Evolutionary conservation across 2,113 vertebrate genomes (phyloP).

Genomic region (Panthera leo): DNA sequence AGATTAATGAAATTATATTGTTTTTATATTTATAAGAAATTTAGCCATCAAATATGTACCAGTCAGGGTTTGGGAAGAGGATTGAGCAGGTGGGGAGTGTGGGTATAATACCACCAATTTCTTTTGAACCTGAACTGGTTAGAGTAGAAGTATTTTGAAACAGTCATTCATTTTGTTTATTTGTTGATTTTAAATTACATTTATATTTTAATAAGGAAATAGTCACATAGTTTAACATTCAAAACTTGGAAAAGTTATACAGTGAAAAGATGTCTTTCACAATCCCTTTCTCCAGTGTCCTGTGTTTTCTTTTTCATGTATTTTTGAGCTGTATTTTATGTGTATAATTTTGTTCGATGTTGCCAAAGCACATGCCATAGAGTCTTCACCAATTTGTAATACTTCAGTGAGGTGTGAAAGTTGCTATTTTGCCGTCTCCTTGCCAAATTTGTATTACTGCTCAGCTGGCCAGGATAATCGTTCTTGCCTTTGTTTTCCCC

Average conservation of each 20-base stretch:
- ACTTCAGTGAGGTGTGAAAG: background rate
- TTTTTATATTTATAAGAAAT: slow-evolving; percentile 2
- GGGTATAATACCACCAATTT: background rate
- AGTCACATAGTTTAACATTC: background rate
- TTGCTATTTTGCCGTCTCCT: background rate
- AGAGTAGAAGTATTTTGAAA: background rate
- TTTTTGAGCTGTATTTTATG: background rate
- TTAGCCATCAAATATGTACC: background rate
- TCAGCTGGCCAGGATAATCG: background rate
- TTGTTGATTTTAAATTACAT: background rate
- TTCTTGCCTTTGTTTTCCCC: background rate
- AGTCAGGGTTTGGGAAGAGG: background rate
- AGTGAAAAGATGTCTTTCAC: background rate
- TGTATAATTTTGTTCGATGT: background rate
- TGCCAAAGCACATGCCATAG: background rate
- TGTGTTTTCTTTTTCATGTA: background rate
- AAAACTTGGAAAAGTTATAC: background rate
- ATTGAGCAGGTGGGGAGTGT: background rate
- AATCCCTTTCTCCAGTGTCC: background rate
- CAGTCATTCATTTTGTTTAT: background rate
- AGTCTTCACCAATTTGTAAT: background rate
- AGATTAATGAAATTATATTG: background rate
- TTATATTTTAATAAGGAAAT: background rate
- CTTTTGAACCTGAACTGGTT: background rate
- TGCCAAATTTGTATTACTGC: background rate